Conservation (phyloP, 2,797 vertebrate genomes). For the Pipistrellus kuhlii region DNA sequence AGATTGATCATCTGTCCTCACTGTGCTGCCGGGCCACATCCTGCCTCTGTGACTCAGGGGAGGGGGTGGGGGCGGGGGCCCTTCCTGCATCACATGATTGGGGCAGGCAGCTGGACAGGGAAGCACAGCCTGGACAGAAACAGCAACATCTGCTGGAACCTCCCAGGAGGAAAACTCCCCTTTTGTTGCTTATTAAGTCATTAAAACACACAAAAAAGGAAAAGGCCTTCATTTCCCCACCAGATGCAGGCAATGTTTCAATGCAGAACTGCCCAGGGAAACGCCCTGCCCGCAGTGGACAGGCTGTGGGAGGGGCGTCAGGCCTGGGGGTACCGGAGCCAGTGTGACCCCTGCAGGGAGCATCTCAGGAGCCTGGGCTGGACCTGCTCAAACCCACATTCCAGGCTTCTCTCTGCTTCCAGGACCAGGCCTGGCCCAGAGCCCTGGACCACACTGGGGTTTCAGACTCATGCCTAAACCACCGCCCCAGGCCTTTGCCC, state of each 20-base stretch:
- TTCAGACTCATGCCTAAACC: background rate
- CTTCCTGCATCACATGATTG: accelerated
- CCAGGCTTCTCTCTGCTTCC: too few relatives aligned
- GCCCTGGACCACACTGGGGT: too few relatives aligned
- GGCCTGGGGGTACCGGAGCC: too few relatives aligned
- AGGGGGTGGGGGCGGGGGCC: accelerated
- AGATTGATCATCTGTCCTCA: background rate
- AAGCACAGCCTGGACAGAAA: background rate
- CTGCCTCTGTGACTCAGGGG: accelerated
- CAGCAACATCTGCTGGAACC: slow-evolving; percentile 36
- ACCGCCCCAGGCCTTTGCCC: too few relatives aligned
- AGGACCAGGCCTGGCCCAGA: too few relatives aligned
- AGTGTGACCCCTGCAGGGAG: too few relatives aligned
- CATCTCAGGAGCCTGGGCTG: too few relatives aligned
- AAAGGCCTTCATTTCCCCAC: slow-evolving; percentile 7
- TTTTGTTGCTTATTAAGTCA: slow-evolving; percentile 72
- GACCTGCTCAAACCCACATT: too few relatives aligned
- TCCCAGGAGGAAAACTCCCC: slow-evolving; percentile 56
- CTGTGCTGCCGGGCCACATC: background rate
- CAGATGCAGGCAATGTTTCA: slow-evolving; percentile 10
- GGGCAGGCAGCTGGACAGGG: background rate
- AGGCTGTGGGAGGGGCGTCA: too few relatives aligned
- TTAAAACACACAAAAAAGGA: slow-evolving; percentile 43
- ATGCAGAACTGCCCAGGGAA: background rate
- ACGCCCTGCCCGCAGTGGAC: accelerated